A percentile compares a stretch with the other conserved stretches of the same genome.
phyloP scores from a whole-genome alignment of 2,113 vertebrate species.

The Leucopsar rothschildi region DNA sequence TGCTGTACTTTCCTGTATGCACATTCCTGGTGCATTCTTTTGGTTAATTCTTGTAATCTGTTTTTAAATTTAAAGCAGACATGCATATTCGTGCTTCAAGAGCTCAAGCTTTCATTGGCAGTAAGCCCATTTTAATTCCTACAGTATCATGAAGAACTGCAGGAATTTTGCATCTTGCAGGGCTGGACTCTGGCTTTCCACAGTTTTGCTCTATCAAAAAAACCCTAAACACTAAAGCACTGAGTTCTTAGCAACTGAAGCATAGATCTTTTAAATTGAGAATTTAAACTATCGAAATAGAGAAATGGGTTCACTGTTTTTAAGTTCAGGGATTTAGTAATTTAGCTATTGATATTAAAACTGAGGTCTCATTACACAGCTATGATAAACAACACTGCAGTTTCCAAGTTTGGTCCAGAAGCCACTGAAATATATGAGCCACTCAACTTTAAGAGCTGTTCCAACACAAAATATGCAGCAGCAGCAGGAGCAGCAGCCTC shows the following conservation, averaged over 20 bases:
- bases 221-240: background rate
- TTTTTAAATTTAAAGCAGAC: conserved; percentile 39
- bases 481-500: background rate
- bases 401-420: conserved; percentile 37
- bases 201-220: background rate
- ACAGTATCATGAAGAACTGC: background rate
- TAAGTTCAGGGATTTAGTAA: background rate
- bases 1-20: background rate
- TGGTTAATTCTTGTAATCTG: background rate
- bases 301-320: background rate
- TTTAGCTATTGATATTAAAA: background rate
- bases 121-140: background rate
- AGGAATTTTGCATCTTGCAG: background rate
- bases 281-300: background rate
- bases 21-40: background rate
- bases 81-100: background rate
- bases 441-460: background rate
- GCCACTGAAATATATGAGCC: background rate
- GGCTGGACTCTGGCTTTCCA: background rate
- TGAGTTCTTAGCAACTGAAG: background rate
- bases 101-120: background rate
- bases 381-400: background rate
- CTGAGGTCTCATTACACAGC: background rate
- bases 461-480: background rate
- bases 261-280: background rate